phyloP scores from a whole-genome alignment of 2,888 invertebrate species.

The Chaetogeoica ovagalla region DNA sequence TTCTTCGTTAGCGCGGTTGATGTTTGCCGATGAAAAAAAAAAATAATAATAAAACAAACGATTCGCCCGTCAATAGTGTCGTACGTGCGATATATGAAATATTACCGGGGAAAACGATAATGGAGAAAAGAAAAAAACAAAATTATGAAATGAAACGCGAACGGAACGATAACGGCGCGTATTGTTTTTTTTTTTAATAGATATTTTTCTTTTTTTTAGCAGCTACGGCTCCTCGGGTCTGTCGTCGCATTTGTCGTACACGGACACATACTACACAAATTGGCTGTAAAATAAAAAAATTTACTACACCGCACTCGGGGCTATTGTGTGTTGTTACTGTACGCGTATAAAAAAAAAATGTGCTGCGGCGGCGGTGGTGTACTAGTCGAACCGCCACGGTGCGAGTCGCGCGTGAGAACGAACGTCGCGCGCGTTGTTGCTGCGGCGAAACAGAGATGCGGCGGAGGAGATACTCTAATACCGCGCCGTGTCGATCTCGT shows the following conservation, averaged over 20 bases:
- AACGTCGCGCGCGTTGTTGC: background rate
- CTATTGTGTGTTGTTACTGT: too few species aligned
- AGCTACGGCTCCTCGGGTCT: too few species aligned
- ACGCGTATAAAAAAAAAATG: too few species aligned
- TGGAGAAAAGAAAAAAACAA: too few species aligned
- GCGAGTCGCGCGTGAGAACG: conserved; percentile 39
- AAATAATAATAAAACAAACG: too few species aligned
- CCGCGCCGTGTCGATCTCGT: background rate
- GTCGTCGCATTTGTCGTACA: background rate
- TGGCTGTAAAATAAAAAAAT: background rate
- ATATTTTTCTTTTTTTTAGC: too few species aligned
- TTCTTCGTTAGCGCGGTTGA: background rate
- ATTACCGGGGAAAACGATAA: too few species aligned
- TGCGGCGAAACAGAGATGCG: background rate
- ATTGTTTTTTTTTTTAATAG: too few species aligned
- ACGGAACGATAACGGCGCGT: too few species aligned
- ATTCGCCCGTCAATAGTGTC: background rate
- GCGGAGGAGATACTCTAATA: conserved; percentile 9
- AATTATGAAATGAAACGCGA: too few species aligned
- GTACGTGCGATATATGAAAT: too few species aligned
- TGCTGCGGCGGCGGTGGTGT: background rate
- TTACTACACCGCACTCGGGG: background rate
- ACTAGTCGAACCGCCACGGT: background rate
- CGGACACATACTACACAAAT: background rate
- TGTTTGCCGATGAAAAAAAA: background rate